phyloP scores from a whole-genome alignment of 2,113 vertebrate species.

The Neofelis nebulosa region DNA sequence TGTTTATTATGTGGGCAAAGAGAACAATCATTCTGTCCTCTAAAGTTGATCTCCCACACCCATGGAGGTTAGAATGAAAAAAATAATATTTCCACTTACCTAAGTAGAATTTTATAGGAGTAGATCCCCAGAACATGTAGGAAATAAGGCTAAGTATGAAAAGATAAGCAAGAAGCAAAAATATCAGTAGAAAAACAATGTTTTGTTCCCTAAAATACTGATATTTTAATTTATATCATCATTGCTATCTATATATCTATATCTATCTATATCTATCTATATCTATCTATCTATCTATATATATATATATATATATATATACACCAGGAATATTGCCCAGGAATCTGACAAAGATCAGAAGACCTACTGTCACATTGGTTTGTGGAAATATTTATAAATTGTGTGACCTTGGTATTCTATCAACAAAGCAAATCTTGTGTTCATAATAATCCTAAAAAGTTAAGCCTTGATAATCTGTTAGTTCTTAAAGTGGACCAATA shows the following conservation, averaged over 20 bases:
- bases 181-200: not conserved
- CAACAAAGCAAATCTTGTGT: not conserved
- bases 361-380: not conserved
- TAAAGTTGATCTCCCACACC: not conserved
- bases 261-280: not conserved
- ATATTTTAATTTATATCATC: not conserved
- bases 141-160: not conserved
- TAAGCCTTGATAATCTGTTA: not conserved
- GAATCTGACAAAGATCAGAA: not conserved
- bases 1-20: not conserved
- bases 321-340: not conserved
- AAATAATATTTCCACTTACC: not conserved
- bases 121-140: not conserved
- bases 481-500: not conserved
- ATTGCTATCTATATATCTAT: not conserved
- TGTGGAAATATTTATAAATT: not conserved
- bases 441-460: not conserved
- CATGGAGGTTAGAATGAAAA: not conserved
- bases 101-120: not conserved
- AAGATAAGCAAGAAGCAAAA: not conserved
- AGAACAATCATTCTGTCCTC: not conserved
- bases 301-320: not conserved
- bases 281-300: not conserved
- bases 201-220: not conserved
- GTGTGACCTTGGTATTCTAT: not conserved